Evolutionary conservation across 2,113 vertebrate genomes (phyloP).

Genomic region (Thermophis baileyi): DNA sequence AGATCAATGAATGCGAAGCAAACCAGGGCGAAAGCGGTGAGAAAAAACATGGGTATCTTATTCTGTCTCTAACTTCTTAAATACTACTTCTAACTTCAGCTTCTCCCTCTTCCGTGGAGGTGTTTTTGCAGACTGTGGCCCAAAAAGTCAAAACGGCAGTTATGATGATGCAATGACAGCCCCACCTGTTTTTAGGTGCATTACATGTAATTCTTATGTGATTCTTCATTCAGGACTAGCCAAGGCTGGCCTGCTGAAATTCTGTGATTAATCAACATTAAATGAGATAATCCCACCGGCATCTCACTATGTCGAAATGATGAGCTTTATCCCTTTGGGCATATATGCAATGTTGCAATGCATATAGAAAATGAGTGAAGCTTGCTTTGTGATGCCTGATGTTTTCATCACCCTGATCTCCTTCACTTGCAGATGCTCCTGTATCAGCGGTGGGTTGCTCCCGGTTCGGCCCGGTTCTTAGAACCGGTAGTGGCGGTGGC

Average conservation of each 20-base stretch:
- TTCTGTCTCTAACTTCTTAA: not conserved
- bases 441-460: no score
- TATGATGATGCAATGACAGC: not conserved
- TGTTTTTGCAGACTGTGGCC: not conserved
- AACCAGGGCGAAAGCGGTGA: not conserved
- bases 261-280: not conserved
- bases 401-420: not conserved
- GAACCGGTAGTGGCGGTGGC: no score
- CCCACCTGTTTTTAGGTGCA: not conserved
- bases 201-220: not conserved
- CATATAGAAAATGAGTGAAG: not conserved
- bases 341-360: not conserved
- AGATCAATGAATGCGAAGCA: constrained; percentile 40
- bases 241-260: not conserved
- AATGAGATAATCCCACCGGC: not conserved
- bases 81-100: not conserved
- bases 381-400: not conserved
- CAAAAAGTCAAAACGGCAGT: not conserved
- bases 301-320: not conserved
- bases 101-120: not conserved
- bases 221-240: not conserved
- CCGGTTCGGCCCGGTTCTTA: no score
- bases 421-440: not conserved
- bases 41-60: not conserved
- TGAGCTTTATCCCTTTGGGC: not conserved